A percentile compares a stretch with the other conserved stretches of the same genome.
Conservation (phyloP, 2,797 vertebrate genomes). For the Numenius phaeopus region DNA sequence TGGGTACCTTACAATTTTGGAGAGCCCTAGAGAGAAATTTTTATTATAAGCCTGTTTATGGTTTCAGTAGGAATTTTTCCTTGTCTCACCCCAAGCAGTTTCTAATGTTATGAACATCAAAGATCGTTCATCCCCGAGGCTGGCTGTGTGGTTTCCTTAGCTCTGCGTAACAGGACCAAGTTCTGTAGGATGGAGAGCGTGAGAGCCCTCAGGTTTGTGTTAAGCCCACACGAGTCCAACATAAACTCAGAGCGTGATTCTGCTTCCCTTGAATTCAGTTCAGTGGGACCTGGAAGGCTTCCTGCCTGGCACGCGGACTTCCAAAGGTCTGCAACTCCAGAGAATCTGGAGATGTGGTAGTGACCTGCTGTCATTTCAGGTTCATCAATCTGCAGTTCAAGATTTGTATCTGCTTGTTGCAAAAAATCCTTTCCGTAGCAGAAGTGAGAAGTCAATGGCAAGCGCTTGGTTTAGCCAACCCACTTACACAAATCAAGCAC, state of each 20-base stretch:
- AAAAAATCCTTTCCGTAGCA: background rate
- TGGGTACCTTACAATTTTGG: background rate
- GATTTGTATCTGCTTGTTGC: background rate
- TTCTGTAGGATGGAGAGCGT: background rate
- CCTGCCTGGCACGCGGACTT: background rate
- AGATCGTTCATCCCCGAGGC: background rate
- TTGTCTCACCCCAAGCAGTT: background rate
- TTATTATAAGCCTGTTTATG: background rate
- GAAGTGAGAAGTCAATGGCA: background rate
- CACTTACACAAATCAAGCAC: background rate
- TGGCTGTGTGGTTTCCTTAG: background rate
- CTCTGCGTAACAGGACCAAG: background rate
- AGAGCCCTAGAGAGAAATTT: background rate
- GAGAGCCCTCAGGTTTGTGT: background rate
- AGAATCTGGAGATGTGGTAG: background rate
- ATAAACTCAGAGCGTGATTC: background rate
- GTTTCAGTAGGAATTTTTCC: background rate
- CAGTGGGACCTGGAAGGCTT: background rate
- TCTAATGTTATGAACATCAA: background rate
- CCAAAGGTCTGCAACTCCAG: background rate
- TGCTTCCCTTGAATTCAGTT: background rate
- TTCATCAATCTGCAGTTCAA: background rate
- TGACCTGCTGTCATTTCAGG: background rate
- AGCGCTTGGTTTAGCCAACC: background rate
- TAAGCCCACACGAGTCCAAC: accelerated